These are phyloP conservation scores for Campaea margaritaria DNA, from an alignment of 2,888 invertebrate genomes.

Conservation along the genomic window DNA sequence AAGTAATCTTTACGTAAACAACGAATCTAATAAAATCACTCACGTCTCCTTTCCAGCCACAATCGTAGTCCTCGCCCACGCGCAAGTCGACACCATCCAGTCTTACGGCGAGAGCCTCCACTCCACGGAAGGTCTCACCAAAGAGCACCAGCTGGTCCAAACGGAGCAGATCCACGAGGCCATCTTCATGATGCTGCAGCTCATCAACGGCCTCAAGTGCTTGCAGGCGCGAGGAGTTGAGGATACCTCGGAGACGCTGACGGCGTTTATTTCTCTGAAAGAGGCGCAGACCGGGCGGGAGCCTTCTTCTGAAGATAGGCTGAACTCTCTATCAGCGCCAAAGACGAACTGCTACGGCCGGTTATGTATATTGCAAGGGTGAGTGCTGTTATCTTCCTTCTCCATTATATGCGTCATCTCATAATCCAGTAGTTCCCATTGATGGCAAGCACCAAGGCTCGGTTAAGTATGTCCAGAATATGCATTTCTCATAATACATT, in stretches of 20 bases:
- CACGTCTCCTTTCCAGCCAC: constrained; percentile 86
- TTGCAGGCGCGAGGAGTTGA: constrained; percentile 93
- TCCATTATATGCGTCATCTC: not conserved
- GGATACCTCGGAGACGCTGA: constrained; percentile 89
- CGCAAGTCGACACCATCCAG: constrained; percentile 90
- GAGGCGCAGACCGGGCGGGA: constrained; percentile 76
- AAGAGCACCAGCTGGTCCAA: constrained; percentile 75
- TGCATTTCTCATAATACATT: too few relatives aligned
- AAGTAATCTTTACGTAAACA: too few relatives aligned
- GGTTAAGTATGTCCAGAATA: too few relatives aligned
- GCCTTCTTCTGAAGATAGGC: constrained; percentile 69
- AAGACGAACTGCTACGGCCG: constrained; percentile 85
- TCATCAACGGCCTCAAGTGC: constrained; percentile 92
- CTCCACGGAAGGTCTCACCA: constrained; percentile 77
- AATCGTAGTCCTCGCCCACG: constrained; percentile 89
- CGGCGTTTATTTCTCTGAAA: constrained; percentile 90
- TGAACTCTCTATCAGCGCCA: constrained; percentile 77
- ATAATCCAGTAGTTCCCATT: not conserved
- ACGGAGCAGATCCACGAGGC: constrained; percentile 87
- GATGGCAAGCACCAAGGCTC: too few relatives aligned
- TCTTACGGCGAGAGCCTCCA: constrained; percentile 88
- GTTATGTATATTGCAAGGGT: constrained; percentile 92
- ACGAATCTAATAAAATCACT: not conserved
- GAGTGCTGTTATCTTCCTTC: constrained; percentile 50
- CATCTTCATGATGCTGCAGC: constrained; percentile 91